Percentiles rank a stretch among this genome's conserved stretches.
phyloP scores from a whole-genome alignment of 2,888 invertebrate species.

The Watsonalla binaria region DNA sequence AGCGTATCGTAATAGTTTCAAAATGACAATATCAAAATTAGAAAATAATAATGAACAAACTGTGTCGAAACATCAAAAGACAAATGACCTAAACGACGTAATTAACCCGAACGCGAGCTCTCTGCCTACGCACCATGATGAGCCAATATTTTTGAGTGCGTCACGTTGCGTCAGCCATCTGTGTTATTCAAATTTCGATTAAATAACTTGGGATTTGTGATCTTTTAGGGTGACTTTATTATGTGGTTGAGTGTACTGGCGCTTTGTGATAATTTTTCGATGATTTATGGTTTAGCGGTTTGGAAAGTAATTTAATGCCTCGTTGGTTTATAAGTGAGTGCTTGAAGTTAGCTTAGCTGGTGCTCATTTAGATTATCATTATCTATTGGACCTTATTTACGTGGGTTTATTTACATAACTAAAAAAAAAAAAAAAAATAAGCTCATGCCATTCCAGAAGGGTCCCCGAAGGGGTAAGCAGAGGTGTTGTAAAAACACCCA shows the following conservation, averaged over 20 bases:
- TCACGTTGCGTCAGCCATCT: conserved; percentile 29
- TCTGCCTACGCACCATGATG: conserved; percentile 18
- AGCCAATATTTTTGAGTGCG: conserved; percentile 26
- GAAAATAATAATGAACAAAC: too few relatives aligned
- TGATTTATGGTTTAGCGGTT: not conserved
- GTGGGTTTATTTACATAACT: too few relatives aligned
- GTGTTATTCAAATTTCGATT: conserved; percentile 37
- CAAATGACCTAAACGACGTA: not conserved
- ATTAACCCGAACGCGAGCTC: conserved; percentile 5
- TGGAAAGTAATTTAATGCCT: not conserved
- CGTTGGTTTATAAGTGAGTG: not conserved
- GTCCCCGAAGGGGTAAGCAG: too few relatives aligned
- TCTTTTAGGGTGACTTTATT: conserved; percentile 29
- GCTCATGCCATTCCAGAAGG: too few relatives aligned
- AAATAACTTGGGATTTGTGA: conserved; percentile 35
- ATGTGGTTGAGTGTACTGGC: conserved; percentile 27
- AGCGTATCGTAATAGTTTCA: too few relatives aligned
- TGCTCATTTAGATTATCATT: too few relatives aligned
- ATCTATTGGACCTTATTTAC: too few relatives aligned
- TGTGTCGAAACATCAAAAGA: too few relatives aligned
- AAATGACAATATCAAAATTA: too few relatives aligned
- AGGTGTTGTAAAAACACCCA: too few relatives aligned
- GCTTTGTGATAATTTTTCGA: conserved; percentile 2
- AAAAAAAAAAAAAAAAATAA: too few relatives aligned
- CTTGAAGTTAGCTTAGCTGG: not conserved